These are phyloP conservation scores for Echeneis naucrates DNA, from an alignment of 2,797 vertebrate genomes.

Conservation along the genomic window DNA sequence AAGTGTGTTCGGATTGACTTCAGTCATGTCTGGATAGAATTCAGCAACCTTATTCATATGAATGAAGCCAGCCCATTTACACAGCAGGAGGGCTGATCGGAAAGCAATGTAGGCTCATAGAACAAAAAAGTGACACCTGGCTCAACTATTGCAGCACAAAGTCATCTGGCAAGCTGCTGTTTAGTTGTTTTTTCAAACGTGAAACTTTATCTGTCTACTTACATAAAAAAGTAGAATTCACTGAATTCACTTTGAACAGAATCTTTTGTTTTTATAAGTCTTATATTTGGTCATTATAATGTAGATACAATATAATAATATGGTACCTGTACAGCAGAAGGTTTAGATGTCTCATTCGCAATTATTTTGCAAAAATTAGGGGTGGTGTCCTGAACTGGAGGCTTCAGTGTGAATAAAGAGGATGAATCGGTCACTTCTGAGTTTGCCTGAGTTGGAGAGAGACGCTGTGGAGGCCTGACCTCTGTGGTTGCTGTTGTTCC, in stretches of 20 bases:
- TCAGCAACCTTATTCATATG: too few relatives aligned
- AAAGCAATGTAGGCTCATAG: not conserved
- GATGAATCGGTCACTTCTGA: conserved; percentile 23
- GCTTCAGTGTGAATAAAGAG: conserved; percentile 25
- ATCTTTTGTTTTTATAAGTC: not conserved
- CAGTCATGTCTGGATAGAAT: not conserved
- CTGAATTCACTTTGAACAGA: too few relatives aligned
- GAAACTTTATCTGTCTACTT: too few relatives aligned
- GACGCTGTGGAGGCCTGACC: conserved; percentile 24
- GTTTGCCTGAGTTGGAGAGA: not conserved
- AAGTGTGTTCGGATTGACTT: not conserved
- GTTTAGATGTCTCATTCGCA: conserved; percentile 35
- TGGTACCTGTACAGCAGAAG: conserved; percentile 67
- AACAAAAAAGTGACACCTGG: not conserved
- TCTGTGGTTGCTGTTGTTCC: conserved; percentile 10
- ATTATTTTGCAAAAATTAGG: conserved; percentile 16
- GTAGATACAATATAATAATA: too few relatives aligned
- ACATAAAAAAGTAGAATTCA: too few relatives aligned
- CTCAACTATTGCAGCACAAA: not conserved
- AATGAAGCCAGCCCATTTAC: not conserved
- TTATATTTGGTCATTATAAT: too few relatives aligned
- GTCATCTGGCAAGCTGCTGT: not conserved
- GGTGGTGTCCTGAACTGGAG: conserved; percentile 73
- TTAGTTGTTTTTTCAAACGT: too few relatives aligned
- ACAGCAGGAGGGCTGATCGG: not conserved